Percentiles rank a stretch among this genome's conserved stretches.
Conservation (phyloP, 2,888 invertebrate species). For the Dascillus cervinus region DNA sequence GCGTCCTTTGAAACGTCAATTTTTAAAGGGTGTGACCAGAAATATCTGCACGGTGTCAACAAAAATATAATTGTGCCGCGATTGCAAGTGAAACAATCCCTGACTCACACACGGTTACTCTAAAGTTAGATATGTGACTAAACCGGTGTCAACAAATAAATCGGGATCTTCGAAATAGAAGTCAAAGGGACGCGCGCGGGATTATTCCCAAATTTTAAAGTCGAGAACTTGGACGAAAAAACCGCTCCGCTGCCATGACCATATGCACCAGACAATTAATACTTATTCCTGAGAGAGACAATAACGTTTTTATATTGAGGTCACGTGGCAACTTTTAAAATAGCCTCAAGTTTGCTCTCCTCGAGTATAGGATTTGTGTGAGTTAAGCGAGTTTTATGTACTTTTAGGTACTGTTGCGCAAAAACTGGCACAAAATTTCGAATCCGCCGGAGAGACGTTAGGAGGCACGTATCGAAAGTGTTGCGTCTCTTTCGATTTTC, state of each 20-base stretch:
- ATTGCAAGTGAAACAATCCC: too few species aligned
- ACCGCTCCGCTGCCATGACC: conserved; percentile 17
- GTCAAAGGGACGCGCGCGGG: too few species aligned
- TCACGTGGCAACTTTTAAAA: conserved; percentile 30
- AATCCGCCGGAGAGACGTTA: conserved; percentile 31
- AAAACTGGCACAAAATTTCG: conserved; percentile 36
- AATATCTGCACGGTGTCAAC: too few species aligned
- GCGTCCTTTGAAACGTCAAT: too few species aligned
- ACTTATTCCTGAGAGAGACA: conserved; percentile 34
- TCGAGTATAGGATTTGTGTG: conserved; percentile 32
- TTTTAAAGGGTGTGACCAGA: too few species aligned
- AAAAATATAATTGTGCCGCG: too few species aligned
- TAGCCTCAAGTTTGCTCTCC: conserved; percentile 25
- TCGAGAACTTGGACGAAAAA: too few species aligned
- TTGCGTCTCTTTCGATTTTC: too few species aligned
- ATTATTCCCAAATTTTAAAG: conserved; percentile 7
- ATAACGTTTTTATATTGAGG: conserved; percentile 36
- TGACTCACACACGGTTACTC: too few species aligned
- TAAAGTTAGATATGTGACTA: too few species aligned
- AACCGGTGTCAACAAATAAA: too few species aligned
- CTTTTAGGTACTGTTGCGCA: conserved; percentile 37
- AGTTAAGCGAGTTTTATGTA: conserved; percentile 36
- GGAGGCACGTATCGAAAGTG: conserved; percentile 11
- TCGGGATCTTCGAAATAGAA: too few species aligned
- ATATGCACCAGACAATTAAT: conserved; percentile 28